Conservation (phyloP, 2,888 invertebrate species). For the Galeruca laticollis region DNA sequence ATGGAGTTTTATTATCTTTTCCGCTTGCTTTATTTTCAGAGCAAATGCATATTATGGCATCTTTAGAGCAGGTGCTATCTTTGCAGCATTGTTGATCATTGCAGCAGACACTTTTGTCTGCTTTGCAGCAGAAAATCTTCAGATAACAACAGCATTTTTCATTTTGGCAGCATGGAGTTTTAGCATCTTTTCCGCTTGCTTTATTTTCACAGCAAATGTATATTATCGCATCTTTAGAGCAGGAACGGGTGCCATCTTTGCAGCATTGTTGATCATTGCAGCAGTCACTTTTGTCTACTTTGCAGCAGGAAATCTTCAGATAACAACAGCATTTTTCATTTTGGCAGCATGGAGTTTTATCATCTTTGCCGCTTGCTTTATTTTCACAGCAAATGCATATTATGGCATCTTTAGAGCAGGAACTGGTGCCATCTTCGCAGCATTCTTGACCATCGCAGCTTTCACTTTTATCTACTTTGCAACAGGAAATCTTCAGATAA, state of each 20-base stretch:
- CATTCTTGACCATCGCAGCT: no score
- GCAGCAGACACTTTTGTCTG: not conserved
- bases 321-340: not conserved
- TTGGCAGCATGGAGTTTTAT: constrained; percentile 21
- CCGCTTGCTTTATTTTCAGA: not conserved
- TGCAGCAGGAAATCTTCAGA: not conserved
- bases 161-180: not conserved
- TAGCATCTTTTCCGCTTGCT: not conserved
- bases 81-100: not conserved
- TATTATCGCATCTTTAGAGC: not conserved
- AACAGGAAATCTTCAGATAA: no score
- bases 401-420: no score
- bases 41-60: not conserved
- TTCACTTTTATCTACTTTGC: no score
- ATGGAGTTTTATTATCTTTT: not conserved
- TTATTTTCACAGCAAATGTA: not conserved
- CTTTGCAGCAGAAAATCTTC: not conserved
- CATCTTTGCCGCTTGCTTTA: no score
- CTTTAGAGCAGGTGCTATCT: not conserved
- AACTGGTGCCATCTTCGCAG: no score
- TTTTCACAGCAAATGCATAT: no score
- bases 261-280: not conserved
- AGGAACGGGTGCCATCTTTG: not conserved
- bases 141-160: not conserved
- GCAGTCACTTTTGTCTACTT: not conserved